A percentile compares a stretch with the other conserved stretches of the same genome.
Evolutionary conservation across 53 echinoderm and acorn worm species (phyloP).

Genomic region (Echinometra lucunter): DNA sequence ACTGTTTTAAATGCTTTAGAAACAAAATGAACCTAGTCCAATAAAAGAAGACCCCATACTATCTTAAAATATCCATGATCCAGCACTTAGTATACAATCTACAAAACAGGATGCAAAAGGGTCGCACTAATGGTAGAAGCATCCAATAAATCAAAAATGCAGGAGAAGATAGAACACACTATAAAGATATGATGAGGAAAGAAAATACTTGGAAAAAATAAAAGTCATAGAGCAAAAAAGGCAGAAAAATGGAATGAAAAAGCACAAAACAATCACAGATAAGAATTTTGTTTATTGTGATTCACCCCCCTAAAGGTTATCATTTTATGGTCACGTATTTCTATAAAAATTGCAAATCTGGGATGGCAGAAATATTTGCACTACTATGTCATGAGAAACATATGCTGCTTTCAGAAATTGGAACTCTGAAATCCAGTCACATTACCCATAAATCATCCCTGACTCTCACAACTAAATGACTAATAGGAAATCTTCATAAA

Average conservation of each 20-base stretch:
- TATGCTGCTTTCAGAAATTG: neutral
- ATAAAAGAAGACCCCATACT: no score
- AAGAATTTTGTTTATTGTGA: neutral
- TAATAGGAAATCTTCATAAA: slow-evolving; percentile 23
- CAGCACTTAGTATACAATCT: no score
- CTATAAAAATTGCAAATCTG: neutral
- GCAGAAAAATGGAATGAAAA: neutral
- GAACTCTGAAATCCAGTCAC: neutral
- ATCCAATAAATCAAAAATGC: neutral
- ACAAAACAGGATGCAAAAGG: neutral
- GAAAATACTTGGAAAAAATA: neutral
- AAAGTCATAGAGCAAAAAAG: neutral
- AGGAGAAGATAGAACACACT: neutral
- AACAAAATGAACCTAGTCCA: no score
- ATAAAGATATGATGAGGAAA: neutral
- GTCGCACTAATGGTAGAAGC: neutral
- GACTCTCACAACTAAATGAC: neutral
- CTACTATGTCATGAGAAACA: neutral
- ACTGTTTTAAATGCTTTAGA: no score
- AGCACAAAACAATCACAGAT: neutral
- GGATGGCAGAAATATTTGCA: neutral
- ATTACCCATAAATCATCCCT: slow-evolving; percentile 4
- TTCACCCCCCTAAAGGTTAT: neutral
- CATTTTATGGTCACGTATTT: neutral
- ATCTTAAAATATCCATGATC: no score